Percentiles rank a stretch among this genome's conserved stretches.
Conservation (phyloP, 2,797 vertebrate genomes). For the Danionella dracula region DNA sequence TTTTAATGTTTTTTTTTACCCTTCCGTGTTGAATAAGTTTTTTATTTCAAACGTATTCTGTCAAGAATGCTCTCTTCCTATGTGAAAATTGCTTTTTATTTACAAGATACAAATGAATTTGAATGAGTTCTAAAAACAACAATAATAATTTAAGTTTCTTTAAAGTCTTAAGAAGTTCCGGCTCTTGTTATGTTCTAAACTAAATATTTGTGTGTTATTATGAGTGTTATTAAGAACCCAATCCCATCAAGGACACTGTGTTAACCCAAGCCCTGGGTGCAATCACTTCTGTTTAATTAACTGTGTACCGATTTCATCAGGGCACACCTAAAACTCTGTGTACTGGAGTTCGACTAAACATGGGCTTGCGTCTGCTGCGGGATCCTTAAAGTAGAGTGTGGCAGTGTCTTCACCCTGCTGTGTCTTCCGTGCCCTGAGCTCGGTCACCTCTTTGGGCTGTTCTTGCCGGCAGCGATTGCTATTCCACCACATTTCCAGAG, state of each 20-base stretch:
- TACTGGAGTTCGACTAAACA: slow-evolving; percentile 76
- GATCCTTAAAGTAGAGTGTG: slow-evolving; percentile 80
- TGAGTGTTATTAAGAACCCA: no score
- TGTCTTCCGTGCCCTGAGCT: slow-evolving; percentile 67
- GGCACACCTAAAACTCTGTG: slow-evolving; percentile 70
- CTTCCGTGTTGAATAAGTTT: no score
- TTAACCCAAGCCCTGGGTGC: neutral
- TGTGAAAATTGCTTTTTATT: no score
- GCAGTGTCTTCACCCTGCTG: slow-evolving; percentile 70
- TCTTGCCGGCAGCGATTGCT: slow-evolving; percentile 91
- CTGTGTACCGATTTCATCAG: slow-evolving; percentile 67
- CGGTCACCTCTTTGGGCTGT: slow-evolving; percentile 94
- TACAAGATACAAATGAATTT: no score
- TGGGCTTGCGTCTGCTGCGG: slow-evolving; percentile 65
- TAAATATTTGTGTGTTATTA: no score
- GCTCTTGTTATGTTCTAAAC: no score
- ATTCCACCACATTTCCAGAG: slow-evolving; percentile 94
- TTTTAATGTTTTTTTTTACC: no score
- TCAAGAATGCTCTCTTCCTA: no score
- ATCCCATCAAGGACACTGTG: neutral
- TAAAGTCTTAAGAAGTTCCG: no score
- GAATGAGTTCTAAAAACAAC: no score
- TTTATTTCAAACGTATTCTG: no score
- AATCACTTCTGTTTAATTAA: neutral
- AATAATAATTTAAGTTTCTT: no score